A percentile compares a stretch with the other conserved stretches of the same genome.
phyloP scores from a whole-genome alignment of 92 coral and sea anemone species.

The Siderastrea radians region DNA sequence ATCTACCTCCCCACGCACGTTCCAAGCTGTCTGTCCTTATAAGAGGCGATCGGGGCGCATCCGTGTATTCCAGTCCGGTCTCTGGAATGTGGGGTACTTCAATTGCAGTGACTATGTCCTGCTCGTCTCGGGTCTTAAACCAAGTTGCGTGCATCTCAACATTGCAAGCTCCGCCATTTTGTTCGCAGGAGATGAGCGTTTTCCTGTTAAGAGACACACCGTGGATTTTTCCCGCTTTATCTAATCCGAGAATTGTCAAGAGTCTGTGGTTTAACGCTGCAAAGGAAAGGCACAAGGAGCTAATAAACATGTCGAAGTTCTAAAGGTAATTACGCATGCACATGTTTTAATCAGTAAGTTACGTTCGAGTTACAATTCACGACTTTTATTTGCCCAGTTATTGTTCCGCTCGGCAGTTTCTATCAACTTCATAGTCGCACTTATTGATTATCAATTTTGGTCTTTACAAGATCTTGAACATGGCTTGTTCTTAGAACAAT shows the following conservation, averaged over 20 bases:
- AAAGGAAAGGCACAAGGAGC: too few relatives aligned
- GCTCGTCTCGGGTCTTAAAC: background rate
- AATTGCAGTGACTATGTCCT: background rate
- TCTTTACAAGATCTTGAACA: too few relatives aligned
- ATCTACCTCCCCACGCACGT: background rate
- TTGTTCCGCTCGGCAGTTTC: too few relatives aligned
- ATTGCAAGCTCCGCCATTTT: background rate
- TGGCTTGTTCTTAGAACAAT: too few relatives aligned
- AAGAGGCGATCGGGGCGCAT: background rate
- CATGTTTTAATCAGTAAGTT: too few relatives aligned
- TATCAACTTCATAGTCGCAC: too few relatives aligned
- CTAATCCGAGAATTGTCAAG: background rate
- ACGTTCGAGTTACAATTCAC: too few relatives aligned
- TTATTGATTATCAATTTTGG: too few relatives aligned
- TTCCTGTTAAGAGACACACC: background rate
- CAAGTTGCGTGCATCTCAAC: background rate
- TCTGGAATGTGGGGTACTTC: constrained; percentile 6
- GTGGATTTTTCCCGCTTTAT: constrained; percentile 1
- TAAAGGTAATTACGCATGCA: too few relatives aligned
- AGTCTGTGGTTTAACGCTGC: background rate
- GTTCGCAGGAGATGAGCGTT: background rate
- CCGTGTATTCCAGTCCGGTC: background rate
- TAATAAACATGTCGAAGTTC: too few relatives aligned
- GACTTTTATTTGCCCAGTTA: too few relatives aligned
- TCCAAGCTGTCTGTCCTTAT: background rate